Base-by-base conservation (phyloP, 2,888 invertebrate species). In the Zonitis immaculata region DNA sequence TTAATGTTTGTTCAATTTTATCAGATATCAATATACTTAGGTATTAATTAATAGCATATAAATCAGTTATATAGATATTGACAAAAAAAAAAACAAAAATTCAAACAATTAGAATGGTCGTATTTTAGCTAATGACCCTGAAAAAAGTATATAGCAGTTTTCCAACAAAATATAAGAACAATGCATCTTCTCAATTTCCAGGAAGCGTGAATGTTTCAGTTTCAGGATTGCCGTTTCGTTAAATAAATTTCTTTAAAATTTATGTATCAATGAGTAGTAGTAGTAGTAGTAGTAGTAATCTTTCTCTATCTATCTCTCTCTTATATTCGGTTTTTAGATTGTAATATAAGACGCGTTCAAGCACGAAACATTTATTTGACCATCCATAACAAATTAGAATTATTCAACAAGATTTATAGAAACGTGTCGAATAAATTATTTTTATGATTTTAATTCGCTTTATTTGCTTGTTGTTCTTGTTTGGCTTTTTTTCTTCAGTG, bases 1-100 rank as follows among this genome's bases (percentile, higher is more conserved):
- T 28, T n/a, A n/a, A n/a, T 59, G 59, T 59, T 59, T 54, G 51
- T 49, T 51, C 49, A 47, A 49, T 52, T 42, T 59, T 59, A 59
- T 59, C 59, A 52, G 59, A 57, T 52, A 59, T 47, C 54, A 22
- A 39, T 18, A 20, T n/a, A 39, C 39, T 39, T 42, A n/a, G n/a
- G n/a, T n/a, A 44, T 26, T 49, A 56, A 56, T 56, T 56, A 56
- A 56, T 51, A 46, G 30, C 14, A 22, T 16, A 44, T 52, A 56
- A 52, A 52, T 56, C 39, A 39, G 35, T 8, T 16, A 16, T 16
- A 35, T 35, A 16, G 11, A 39, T 39, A 39, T 39, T 11, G 39
- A 39, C 9, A 6, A 5, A 3, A 9, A 18, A 27, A 27, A 27
- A 2, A 27, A 27, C 8, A n/a, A 39, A 11, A 39, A 39, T n/a